These are phyloP conservation scores for Laspeyria flexula DNA, from an alignment of 2,888 invertebrate species.

Conservation along the genomic window DNA sequence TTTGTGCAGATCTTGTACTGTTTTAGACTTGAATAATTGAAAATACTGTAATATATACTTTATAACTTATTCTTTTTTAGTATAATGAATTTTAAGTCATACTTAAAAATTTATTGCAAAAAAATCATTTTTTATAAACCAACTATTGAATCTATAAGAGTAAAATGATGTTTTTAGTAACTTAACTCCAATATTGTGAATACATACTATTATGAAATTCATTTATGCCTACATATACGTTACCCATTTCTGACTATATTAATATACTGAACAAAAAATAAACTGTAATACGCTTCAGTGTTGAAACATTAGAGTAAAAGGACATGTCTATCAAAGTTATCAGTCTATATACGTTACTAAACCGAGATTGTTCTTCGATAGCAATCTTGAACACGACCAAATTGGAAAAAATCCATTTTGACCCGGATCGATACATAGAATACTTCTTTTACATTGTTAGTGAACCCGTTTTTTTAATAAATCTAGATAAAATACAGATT, in stretches of 20 bases:
- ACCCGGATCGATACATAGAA: slow-evolving; percentile 57
- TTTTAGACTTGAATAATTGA: slow-evolving; percentile 38
- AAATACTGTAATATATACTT: not conserved
- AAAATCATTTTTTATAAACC: no score
- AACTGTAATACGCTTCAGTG: no score
- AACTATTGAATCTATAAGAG: no score
- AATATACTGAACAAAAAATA: no score
- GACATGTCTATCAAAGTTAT: slow-evolving; percentile 33
- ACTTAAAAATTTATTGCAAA: no score
- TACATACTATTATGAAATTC: no score
- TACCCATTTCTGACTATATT: no score
- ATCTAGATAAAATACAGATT: slow-evolving; percentile 9
- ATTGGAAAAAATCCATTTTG: slow-evolving; percentile 57
- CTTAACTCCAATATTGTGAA: no score
- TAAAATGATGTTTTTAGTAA: no score
- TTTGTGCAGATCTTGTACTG: slow-evolving; percentile 40
- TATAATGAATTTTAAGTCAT: no score
- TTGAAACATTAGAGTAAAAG: not conserved
- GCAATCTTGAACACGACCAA: slow-evolving; percentile 68
- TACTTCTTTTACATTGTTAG: slow-evolving; percentile 35
- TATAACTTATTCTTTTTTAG: no score
- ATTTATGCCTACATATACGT: no score
- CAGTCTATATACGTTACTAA: slow-evolving; percentile 56
- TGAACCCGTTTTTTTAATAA: slow-evolving; percentile 12
- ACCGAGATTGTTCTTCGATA: slow-evolving; percentile 63